phyloP scores from a whole-genome alignment of 2,113 vertebrate genomes.

The Paradisaea rubra region DNA sequence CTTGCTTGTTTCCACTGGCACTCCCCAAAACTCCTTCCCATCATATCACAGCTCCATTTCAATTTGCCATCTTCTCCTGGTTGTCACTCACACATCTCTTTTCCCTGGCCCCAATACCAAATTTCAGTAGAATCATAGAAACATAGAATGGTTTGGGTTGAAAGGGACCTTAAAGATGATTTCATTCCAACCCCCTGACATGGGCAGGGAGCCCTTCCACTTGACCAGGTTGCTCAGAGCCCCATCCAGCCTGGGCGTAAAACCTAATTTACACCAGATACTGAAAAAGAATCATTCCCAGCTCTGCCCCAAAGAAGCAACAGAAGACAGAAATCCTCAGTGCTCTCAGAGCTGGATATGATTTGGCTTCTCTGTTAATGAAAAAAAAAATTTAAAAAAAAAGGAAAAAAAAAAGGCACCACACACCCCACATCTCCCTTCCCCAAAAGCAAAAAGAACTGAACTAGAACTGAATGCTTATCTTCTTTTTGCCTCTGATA shows the following conservation, averaged over 20 bases:
- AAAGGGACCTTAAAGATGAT: not conserved
- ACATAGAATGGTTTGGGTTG: not conserved
- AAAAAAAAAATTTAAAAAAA: not conserved
- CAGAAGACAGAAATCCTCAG: not conserved
- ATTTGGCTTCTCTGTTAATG: not conserved
- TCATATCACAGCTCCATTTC: not conserved
- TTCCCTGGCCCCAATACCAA: not conserved
- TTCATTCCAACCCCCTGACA: accelerated
- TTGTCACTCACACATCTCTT: not conserved
- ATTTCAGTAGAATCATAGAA: not conserved
- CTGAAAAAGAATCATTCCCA: not conserved
- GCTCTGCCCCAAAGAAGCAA: not conserved
- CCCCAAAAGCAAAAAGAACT: not conserved
- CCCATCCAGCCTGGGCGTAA: not conserved
- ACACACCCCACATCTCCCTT: not conserved
- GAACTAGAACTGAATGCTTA: not conserved
- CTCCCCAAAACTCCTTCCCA: not conserved
- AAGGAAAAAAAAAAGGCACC: accelerated
- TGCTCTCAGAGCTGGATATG: no score
- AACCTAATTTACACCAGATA: not conserved
- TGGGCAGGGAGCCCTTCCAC: not conserved
- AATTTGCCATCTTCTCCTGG: not conserved
- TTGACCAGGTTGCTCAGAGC: not conserved
- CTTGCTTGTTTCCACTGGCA: not conserved
- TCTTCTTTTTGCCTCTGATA: not conserved